phyloP scores from a whole-genome alignment of 2,797 vertebrate species.

The Sebastes elongatus region DNA sequence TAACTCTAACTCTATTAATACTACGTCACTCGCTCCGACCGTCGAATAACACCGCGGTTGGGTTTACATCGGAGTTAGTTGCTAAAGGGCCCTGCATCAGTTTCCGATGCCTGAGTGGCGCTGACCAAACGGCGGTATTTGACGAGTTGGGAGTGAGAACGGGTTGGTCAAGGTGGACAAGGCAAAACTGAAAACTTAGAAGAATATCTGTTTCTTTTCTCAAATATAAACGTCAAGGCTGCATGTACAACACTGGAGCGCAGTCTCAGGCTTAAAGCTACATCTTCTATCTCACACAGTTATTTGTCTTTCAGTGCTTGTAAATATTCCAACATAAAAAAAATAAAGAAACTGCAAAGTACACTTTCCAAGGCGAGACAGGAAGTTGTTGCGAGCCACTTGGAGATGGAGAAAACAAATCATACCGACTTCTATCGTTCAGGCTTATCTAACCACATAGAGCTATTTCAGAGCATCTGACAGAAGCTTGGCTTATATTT shows the following conservation, averaged over 20 bases:
- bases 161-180: too few relatives aligned
- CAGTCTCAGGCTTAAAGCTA: neutral
- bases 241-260: too few relatives aligned
- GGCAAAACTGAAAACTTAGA: neutral
- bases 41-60: too few relatives aligned
- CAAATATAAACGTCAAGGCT: neutral
- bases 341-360: neutral
- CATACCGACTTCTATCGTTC: slow-evolving; percentile 2
- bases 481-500: slow-evolving; percentile 23
- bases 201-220: neutral
- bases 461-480: slow-evolving; percentile 49
- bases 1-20: too few relatives aligned
- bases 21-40: too few relatives aligned
- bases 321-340: neutral
- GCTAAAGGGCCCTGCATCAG: too few relatives aligned
- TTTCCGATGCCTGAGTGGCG: too few relatives aligned
- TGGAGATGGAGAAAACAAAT: neutral
- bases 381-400: neutral
- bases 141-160: too few relatives aligned
- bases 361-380: neutral
- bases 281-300: neutral
- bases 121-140: too few relatives aligned
- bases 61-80: too few relatives aligned
- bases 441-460: slow-evolving; percentile 30
- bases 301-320: neutral